Evolutionary conservation across 2,888 invertebrate genomes (phyloP), one percentile per base, ranked within the genome.

Genomic region (Microplitis manilae): DNA sequence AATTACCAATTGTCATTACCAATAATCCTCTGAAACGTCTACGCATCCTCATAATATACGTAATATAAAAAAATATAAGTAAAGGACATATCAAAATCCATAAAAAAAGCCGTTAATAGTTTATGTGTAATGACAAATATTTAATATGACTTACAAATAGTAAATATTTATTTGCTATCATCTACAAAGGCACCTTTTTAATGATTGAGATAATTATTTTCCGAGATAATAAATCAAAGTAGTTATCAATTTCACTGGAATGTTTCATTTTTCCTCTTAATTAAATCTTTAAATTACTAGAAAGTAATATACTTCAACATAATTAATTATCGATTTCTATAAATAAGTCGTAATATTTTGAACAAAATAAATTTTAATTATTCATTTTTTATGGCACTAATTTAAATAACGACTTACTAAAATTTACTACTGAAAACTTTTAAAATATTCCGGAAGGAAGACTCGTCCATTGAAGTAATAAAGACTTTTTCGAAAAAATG

Each of bases 81-180:
- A 59, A 60, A 70, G n/a, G 9, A 59, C 70, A 30, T 70, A 50
- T 69, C 70, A 70, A 70, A 70, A 70, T 39, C 13, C 50, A 69
- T n/a, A 70, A 60, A 60, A 20, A 60, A 70, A 20, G 68, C 68
- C 41, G 30, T 70, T 2, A n/a, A 1, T n/a, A 6, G 59, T 30
- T n/a, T 20, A 20, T 8, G 17, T 62, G 62, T 20, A 62, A 20
- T 7, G 8, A 62, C 13, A 62, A 62, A 20, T 17, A n/a, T 62
- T 62, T 15, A 9, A 13, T 59, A 59, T 59, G 9, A 13, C 59
- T 30, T 30, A 30, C 30, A 30, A 30, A 30, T 4, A 30, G 30
- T 30, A 30, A 30, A 30, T 50, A 50, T 50, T 50, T 9, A 6
- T 50, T 50, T 9, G 50, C 13, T 50, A 50, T 50, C 8, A 50